phyloP scores from a whole-genome alignment of 2,113 vertebrate genomes.

The Neolamprologus longior region DNA sequence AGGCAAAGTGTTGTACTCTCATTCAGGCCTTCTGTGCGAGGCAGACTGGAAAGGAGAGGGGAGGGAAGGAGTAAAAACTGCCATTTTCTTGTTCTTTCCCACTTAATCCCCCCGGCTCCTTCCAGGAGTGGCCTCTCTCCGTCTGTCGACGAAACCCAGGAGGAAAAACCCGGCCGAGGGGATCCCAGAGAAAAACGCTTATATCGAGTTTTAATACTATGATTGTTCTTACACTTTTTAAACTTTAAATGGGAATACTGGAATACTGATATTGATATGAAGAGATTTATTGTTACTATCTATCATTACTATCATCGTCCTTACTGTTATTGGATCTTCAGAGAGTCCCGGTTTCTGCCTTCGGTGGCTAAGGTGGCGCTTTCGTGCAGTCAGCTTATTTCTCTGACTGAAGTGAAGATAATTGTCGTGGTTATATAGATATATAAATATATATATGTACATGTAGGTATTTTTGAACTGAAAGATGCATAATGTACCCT shows the following conservation, averaged over 20 bases:
- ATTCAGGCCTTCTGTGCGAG: slow-evolving; percentile 17
- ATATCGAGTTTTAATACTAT: slow-evolving; percentile 73
- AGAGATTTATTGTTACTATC: slow-evolving; percentile 66
- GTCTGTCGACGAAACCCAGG: slow-evolving; percentile 19
- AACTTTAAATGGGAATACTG: slow-evolving; percentile 68
- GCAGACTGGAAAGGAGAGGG: slow-evolving; percentile 37
- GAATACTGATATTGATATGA: slow-evolving; percentile 62
- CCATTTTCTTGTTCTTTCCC: slow-evolving; percentile 63
- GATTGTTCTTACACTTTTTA: slow-evolving; percentile 76
- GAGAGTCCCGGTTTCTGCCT: slow-evolving; percentile 9
- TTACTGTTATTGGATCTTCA: slow-evolving; percentile 61
- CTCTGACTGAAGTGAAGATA: slow-evolving; percentile 10
- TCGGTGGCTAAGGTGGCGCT: not conserved
- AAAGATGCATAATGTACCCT: slow-evolving; percentile 14
- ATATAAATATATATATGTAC: not conserved
- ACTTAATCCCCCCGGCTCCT: slow-evolving; percentile 44
- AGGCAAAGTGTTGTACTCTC: slow-evolving; percentile 19
- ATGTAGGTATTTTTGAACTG: slow-evolving; percentile 42
- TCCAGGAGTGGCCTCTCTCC: slow-evolving; percentile 9
- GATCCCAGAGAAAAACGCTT: slow-evolving; percentile 51
- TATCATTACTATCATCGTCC: slow-evolving; percentile 69
- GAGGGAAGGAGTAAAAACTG: slow-evolving; percentile 60
- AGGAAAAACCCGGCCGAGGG: slow-evolving; percentile 10
- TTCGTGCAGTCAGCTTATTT: not conserved
- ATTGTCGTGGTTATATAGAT: not conserved